Evolutionary conservation across 2,888 invertebrate genomes (phyloP).

Genomic region (Alloscopus bannaensis): DNA sequence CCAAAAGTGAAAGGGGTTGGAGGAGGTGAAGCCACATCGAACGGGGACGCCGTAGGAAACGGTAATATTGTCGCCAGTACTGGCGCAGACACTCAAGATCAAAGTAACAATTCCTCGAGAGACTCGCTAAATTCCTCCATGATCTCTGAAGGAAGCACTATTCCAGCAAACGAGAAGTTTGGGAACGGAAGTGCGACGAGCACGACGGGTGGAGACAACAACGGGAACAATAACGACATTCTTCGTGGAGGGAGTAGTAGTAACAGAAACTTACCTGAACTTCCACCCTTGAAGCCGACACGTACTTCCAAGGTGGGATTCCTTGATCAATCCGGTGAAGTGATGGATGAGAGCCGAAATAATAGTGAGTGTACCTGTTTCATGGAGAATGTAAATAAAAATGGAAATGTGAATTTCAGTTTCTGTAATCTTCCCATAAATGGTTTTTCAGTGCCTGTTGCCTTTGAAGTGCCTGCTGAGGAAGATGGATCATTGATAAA

Average conservation of each 20-base stretch:
- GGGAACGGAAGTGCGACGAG: conserved; percentile 61
- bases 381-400: not conserved
- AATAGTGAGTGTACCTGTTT: conserved; percentile 7
- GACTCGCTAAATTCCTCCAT: conserved; percentile 63
- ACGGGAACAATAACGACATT: conserved; percentile 55
- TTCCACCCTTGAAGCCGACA: conserved; percentile 71
- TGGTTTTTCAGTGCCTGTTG: conserved; percentile 67
- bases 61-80: conserved; percentile 34
- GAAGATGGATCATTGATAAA: conserved; percentile 67
- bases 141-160: conserved; percentile 69
- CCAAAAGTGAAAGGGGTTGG: conserved; percentile 44
- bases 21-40: conserved; percentile 23
- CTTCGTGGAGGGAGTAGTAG: conserved; percentile 42
- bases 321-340: conserved; percentile 57
- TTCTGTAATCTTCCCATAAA: too few species aligned
- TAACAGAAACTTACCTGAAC: conserved; percentile 62
- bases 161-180: conserved; percentile 70
- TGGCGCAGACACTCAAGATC: conserved; percentile 23
- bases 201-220: conserved; percentile 21
- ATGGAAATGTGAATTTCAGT: not conserved
- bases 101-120: conserved; percentile 52
- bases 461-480: conserved; percentile 73
- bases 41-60: conserved; percentile 39
- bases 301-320: conserved; percentile 68
- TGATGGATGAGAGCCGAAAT: conserved; percentile 8